A percentile compares a stretch with the other conserved stretches of the same genome.
Evolutionary conservation across 2,797 vertebrate species (phyloP).

Genomic region (Graptemys geographica): DNA sequence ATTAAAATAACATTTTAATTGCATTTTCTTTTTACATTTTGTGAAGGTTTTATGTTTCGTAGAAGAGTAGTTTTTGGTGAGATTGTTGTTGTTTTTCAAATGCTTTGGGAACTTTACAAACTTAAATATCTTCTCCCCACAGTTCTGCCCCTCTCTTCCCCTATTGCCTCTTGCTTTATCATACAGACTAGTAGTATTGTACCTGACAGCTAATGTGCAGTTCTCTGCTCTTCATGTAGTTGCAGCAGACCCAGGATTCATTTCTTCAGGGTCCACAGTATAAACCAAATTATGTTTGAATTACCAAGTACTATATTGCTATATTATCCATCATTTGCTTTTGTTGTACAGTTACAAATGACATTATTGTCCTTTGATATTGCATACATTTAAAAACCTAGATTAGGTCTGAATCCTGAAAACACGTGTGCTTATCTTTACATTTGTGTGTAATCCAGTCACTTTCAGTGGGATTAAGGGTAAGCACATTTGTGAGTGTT

Average conservation of each 20-base stretch:
- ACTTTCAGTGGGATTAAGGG: background rate
- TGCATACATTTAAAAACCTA: background rate
- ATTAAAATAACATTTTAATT: conserved; percentile 51
- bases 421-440: background rate
- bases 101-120: background rate
- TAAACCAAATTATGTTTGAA: background rate
- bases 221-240: background rate
- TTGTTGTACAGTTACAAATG: background rate
- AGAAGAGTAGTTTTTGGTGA: background rate
- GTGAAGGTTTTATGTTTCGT: background rate
- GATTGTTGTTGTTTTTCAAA: background rate
- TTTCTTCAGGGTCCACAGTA: background rate
- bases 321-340: background rate
- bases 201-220: background rate
- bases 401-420: background rate
- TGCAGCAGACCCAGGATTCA: background rate
- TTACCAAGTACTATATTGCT: background rate
- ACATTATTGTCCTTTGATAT: background rate
- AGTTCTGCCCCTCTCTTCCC: background rate
- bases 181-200: background rate
- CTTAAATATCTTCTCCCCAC: background rate
- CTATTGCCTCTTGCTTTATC: background rate
- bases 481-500: background rate
- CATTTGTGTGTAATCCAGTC: background rate
- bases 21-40: background rate